These are phyloP conservation scores for Erynnis tages DNA, from an alignment of 2,888 invertebrate species.

Conservation along the genomic window DNA sequence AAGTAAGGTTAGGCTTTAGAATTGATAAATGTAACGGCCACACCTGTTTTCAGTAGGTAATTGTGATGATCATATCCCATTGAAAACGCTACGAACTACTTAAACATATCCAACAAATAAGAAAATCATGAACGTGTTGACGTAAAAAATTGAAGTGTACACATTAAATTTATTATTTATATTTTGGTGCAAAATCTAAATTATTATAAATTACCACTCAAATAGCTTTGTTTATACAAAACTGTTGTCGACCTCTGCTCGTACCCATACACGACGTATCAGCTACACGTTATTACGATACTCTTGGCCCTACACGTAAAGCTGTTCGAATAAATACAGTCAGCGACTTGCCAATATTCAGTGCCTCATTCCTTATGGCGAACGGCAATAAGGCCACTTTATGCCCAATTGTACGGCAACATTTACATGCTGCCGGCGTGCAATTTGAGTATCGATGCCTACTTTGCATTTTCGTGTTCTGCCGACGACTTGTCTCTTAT, in stretches of 20 bases:
- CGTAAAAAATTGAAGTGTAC: no score
- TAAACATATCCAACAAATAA: no score
- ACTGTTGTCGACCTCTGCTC: not conserved
- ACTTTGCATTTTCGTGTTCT: conserved; percentile 7
- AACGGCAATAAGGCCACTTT: conserved; percentile 1
- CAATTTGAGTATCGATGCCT: conserved; percentile 14
- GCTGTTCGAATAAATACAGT: not conserved
- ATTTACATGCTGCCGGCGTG: conserved; percentile 13
- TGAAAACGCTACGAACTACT: no score
- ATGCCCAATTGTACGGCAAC: not conserved
- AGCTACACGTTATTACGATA: conserved; percentile 1
- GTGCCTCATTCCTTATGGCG: not conserved
- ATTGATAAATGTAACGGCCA: no score
- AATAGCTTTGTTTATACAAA: no score
- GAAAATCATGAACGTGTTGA: no score
- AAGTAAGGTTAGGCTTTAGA: no score
- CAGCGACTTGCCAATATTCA: not conserved
- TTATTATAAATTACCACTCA: no score
- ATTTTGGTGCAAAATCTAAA: no score
- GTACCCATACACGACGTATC: not conserved
- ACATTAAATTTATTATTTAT: no score
- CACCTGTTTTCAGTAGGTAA: no score
- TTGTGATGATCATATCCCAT: no score
- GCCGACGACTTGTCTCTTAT: not conserved
- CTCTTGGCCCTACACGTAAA: conserved; percentile 2